Evolutionary conservation across 2,113 vertebrate species (phyloP).

Genomic region (Poecilia latipinna): DNA sequence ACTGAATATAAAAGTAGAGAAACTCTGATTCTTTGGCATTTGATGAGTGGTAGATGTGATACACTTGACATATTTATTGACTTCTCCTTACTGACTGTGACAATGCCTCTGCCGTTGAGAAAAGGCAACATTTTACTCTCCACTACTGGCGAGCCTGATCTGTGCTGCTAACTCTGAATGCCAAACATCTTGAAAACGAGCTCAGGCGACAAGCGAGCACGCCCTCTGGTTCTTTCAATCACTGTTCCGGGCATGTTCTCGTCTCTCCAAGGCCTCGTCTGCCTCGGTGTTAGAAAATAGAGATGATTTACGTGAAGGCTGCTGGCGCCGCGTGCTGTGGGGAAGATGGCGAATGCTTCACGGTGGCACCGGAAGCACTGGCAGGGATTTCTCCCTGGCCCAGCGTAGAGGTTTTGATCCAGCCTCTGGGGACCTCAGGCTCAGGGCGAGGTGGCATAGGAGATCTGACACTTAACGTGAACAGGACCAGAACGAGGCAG

Average conservation of each 20-base stretch:
- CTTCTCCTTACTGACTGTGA: conserved; percentile 53
- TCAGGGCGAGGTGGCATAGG: conserved; percentile 34
- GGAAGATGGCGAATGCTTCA: conserved; percentile 3
- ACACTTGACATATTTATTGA: conserved; percentile 57
- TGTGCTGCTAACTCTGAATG: conserved; percentile 35
- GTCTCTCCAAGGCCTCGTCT: conserved; percentile 35
- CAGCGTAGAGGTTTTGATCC: conserved; percentile 41
- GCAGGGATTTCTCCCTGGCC: conserved; percentile 32
- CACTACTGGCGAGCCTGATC: conserved; percentile 50
- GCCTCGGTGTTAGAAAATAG: conserved; percentile 42
- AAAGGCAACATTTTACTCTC: conserved; percentile 47
- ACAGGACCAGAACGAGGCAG: conserved; percentile 49
- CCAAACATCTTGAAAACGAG: conserved; percentile 53
- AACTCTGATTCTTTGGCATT: neutral
- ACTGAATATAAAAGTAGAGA: conserved; percentile 38
- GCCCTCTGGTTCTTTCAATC: conserved; percentile 55
- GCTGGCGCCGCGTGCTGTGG: conserved; percentile 29
- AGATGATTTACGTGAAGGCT: conserved; percentile 28
- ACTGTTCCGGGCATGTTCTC: conserved; percentile 28
- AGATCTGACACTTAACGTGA: conserved; percentile 67
- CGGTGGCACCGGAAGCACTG: conserved; percentile 22
- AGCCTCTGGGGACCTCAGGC: conserved; percentile 33
- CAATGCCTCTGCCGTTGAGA: conserved; percentile 56
- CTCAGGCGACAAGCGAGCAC: conserved; percentile 43
- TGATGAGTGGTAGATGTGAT: conserved; percentile 47